Percentiles rank a stretch among this genome's conserved stretches.
These are phyloP conservation scores for Nemotelus pantherinus DNA, from an alignment of 2,888 invertebrate genomes.

Conservation along the genomic window DNA sequence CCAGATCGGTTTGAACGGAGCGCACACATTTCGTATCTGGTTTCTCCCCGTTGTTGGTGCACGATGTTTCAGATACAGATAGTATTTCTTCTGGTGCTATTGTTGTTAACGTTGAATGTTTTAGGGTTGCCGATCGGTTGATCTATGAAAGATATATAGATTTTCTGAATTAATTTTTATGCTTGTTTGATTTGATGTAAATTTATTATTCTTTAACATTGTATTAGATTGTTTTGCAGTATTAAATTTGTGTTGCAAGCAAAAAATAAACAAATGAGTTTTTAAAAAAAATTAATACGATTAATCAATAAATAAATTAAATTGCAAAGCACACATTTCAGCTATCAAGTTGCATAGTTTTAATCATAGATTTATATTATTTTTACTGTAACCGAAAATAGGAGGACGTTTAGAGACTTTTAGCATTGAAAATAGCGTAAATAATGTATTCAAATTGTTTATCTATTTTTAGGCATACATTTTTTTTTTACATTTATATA, in stretches of 20 bases:
- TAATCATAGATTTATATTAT: neutral
- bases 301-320: too few species aligned
- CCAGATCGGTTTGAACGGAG: constrained; percentile 45
- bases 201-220: neutral
- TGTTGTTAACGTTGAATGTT: constrained; percentile 40
- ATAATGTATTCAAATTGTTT: too few species aligned
- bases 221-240: neutral
- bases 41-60: constrained; percentile 56
- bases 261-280: neutral
- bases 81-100: constrained; percentile 53
- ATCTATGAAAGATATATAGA: neutral
- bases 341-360: neutral
- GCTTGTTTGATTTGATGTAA: neutral
- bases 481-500: too few species aligned
- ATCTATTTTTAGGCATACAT: too few species aligned
- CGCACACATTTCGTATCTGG: constrained; percentile 47
- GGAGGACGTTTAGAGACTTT: too few species aligned
- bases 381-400: too few species aligned
- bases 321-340: neutral
- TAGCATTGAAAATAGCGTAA: too few species aligned
- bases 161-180: neutral
- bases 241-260: neutral
- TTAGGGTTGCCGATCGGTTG: constrained; percentile 22
- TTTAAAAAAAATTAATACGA: too few species aligned
- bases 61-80: constrained; percentile 59